Conservation (phyloP, 2,113 vertebrate species). For the Oreamnos americanus region DNA sequence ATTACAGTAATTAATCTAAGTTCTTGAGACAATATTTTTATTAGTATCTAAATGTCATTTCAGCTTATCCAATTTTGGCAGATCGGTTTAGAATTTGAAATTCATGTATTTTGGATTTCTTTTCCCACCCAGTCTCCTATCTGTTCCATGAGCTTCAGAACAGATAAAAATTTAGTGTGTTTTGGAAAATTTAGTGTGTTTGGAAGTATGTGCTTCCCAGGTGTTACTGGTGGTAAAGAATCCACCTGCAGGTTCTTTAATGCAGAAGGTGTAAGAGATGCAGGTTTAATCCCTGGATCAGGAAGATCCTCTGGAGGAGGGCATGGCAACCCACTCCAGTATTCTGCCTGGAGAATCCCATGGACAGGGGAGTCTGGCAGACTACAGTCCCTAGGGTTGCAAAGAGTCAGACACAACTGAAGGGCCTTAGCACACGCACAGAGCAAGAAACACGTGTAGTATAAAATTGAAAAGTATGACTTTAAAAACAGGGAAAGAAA, state of each 20-base stretch:
- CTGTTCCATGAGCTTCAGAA: not conserved
- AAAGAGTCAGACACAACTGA: not conserved
- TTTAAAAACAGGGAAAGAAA: constrained; percentile 20
- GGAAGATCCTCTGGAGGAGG: not conserved
- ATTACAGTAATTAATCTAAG: constrained; percentile 25
- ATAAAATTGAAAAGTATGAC: not conserved
- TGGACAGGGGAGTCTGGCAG: not conserved
- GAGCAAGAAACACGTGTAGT: not conserved
- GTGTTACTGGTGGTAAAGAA: not conserved
- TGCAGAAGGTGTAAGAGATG: not conserved
- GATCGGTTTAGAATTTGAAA: not conserved
- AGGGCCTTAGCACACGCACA: not conserved
- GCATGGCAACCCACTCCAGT: not conserved
- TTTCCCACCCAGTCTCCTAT: not conserved
- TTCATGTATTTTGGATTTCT: not conserved
- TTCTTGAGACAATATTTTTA: constrained; percentile 32
- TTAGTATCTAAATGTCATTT: not conserved
- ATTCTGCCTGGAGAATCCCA: not conserved
- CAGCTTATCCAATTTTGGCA: not conserved
- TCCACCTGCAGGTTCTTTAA: not conserved
- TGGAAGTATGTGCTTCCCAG: not conserved
- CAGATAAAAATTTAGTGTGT: not conserved
- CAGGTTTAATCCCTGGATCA: not conserved
- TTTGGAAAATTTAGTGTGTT: not conserved
- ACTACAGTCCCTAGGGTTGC: not conserved